phyloP scores from a whole-genome alignment of 92 coral and sea anemone species.

The Bergia puertoricense region DNA sequence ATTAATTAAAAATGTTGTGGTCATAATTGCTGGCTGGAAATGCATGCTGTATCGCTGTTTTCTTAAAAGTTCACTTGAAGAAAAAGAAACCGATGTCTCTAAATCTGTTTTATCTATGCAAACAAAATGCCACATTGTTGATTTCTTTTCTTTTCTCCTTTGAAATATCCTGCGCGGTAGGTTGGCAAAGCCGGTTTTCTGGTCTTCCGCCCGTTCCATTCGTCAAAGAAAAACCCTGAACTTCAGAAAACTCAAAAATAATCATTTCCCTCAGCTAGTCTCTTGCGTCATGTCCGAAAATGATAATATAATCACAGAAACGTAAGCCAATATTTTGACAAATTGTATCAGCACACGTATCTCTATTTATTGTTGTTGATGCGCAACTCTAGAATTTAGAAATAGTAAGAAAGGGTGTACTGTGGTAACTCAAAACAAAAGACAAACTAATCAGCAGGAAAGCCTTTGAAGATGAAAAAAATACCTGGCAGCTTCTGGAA shows the following conservation, averaged over 20 bases:
- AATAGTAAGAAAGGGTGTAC: conserved; percentile 38
- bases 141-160: conserved; percentile 27
- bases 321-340: conserved; percentile 44
- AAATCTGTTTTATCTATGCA: conserved; percentile 77
- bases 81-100: conserved; percentile 31
- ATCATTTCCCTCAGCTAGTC: not conserved
- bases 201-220: conserved; percentile 31
- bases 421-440: conserved; percentile 26
- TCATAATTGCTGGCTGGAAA: conserved; percentile 17
- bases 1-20: conserved; percentile 16
- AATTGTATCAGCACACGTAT: conserved; percentile 49
- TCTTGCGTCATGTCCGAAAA: conserved; percentile 31
- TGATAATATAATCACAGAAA: conserved; percentile 33
- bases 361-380: conserved; percentile 53
- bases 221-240: not conserved
- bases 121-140: conserved; percentile 51
- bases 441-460: not conserved
- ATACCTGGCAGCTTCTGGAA: conserved; percentile 53
- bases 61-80: conserved; percentile 31
- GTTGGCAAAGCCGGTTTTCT: not conserved
- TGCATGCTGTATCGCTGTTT: conserved; percentile 28
- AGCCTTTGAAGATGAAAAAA: conserved; percentile 19
- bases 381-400: conserved; percentile 54
- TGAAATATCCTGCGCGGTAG: conserved; percentile 24
- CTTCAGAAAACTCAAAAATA: not conserved